A percentile compares a stretch with the other conserved stretches of the same genome.
phyloP scores from a whole-genome alignment of 1,140 invertebrate genomes.

The Panagrolaimus sp. region DNA sequence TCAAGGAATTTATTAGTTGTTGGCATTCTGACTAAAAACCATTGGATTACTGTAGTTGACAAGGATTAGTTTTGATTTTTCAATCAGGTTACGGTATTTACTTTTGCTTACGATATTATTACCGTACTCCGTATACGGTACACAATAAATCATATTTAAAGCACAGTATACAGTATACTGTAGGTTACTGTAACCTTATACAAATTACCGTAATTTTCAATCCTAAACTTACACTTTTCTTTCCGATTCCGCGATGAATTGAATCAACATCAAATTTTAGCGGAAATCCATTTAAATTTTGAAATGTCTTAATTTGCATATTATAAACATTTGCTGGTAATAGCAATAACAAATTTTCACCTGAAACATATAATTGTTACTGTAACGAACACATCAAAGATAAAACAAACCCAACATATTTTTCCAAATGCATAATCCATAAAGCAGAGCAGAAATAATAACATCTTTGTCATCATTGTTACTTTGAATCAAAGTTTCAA shows the following conservation, averaged over 20 bases:
- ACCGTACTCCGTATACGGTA: no score
- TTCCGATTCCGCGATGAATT: not conserved
- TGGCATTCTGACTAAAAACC: not conserved
- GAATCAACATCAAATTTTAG: slow-evolving; percentile 4
- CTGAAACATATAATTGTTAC: not conserved
- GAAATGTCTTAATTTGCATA: not conserved
- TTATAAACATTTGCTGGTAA: slow-evolving; percentile 1
- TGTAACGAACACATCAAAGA: no score
- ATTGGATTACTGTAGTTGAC: no score
- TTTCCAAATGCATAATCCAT: slow-evolving; percentile 11
- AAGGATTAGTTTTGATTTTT: no score
- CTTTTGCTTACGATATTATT: no score
- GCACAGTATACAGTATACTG: no score
- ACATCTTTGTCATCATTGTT: slow-evolving; percentile 3
- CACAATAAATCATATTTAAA: no score
- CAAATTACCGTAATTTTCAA: no score
- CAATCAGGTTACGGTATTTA: no score
- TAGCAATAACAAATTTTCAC: not conserved
- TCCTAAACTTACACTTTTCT: not conserved
- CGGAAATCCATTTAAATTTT: not conserved
- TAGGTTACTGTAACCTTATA: no score
- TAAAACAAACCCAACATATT: no score
- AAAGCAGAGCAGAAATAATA: not conserved
- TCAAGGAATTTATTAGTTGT: not conserved
- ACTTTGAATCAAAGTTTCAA: no score